These are phyloP conservation scores for Leptoclinus maculatus DNA, from an alignment of 2,797 vertebrate species.

Conservation along the genomic window DNA sequence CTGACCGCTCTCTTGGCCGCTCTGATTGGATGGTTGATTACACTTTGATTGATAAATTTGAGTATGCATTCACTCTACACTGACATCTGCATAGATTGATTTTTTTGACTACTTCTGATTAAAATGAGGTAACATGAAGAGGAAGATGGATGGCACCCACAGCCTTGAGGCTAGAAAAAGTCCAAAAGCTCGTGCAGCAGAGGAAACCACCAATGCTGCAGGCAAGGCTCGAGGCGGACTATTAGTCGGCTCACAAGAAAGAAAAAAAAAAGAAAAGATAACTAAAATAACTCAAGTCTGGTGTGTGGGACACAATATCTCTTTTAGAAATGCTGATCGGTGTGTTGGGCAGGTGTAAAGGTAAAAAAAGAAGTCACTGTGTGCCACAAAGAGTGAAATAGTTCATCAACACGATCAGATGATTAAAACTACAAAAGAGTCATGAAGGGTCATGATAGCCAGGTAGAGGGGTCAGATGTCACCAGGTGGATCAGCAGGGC, in stretches of 20 bases:
- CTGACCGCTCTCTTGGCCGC: constrained; percentile 73
- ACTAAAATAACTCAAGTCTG: constrained; percentile 21
- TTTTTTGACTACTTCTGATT: constrained; percentile 69
- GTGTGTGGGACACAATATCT: constrained; percentile 6
- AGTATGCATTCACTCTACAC: constrained; percentile 61
- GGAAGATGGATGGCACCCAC: constrained; percentile 56
- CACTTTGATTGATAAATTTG: constrained; percentile 75
- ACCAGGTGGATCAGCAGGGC: constrained; percentile 58
- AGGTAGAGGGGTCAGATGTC: constrained; percentile 61
- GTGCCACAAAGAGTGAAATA: constrained; percentile 33
- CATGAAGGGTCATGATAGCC: constrained; percentile 44
- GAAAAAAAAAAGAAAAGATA: constrained; percentile 19
- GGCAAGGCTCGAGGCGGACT: constrained; percentile 50
- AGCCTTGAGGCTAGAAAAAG: constrained; percentile 58
- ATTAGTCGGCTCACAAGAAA: constrained; percentile 51
- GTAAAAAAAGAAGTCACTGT: constrained; percentile 40
- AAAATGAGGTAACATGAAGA: constrained; percentile 79
- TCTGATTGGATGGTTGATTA: constrained; percentile 83
- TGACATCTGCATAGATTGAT: constrained; percentile 81
- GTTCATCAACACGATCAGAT: constrained; percentile 30
- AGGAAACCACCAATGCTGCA: constrained; percentile 51
- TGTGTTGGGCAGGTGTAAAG: constrained; percentile 32
- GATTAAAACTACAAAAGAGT: constrained; percentile 40
- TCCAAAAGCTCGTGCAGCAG: constrained; percentile 78
- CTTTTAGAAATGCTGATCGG: constrained; percentile 25